Base-by-base conservation (phyloP, 2,113 vertebrate species). In the Edolisoma coerulescens region DNA sequence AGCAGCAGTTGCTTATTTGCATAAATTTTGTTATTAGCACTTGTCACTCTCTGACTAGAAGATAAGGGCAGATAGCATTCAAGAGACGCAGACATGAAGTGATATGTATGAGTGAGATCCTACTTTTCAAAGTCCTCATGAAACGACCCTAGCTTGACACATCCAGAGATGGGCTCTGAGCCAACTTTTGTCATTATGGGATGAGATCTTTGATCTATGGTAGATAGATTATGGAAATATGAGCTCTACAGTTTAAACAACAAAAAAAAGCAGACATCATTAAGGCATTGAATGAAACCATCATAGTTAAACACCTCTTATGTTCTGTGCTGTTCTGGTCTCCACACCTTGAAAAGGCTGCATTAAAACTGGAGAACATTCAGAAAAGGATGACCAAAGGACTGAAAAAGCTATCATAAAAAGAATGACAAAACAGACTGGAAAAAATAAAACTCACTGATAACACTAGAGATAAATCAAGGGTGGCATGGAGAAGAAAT, bases 1-100 rank as follows among this genome's bases (percentile, higher is more conserved):
- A 78, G 90, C 41, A 92, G 92, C 88, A 95, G 82, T 94, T 92
- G 75, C 50, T 85, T 50, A 87, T 95, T 94, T 94, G 63, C 92
- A 95, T 94, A 94, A 92, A 69, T 80, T 92, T 82, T 73, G 75
- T 85, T 94, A 96, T 86, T 90, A 96, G 83, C 94, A 97, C 94
- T 96, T 94, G 82, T 96, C 94, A 97, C n/a, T 90, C 78, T 73
- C 41, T 85, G 88, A 93, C 61, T 93, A 70, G 41, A 80, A 95
- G 70, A 92, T 54, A 90, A 96, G 88, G 85, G 79, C 88, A 93
- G 57, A 93, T 27, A 93, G 65, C 53, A 67, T 77, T 90, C 59
- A 77, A 76, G 74, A 93, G 74, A 94, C 0, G 9, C n/a, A 87
- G 85, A 83, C 70, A 53, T 20, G 54, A 91, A 89, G 77, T 64